A percentile compares a stretch with the other conserved stretches of the same genome.
phyloP scores from a whole-genome alignment of 2,113 vertebrate genomes.

The Brachionichthys hirsutus region DNA sequence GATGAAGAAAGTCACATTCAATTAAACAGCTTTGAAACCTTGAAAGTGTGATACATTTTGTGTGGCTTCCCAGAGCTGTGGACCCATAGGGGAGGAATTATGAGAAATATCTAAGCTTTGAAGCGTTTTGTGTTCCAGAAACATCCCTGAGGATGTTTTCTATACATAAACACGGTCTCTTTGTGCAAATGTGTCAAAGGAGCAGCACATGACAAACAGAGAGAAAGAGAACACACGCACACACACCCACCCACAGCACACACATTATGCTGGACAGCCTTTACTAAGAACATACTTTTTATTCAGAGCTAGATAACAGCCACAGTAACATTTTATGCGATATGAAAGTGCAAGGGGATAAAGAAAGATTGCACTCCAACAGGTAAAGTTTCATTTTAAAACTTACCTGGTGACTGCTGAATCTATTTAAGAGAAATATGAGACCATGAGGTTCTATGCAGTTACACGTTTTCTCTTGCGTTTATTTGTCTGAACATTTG shows the following conservation, averaged over 20 bases:
- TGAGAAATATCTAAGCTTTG: slow-evolving; percentile 20
- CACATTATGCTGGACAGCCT: not conserved
- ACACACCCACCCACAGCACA: not conserved
- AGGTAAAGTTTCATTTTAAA: not conserved
- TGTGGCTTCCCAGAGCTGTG: slow-evolving; percentile 24
- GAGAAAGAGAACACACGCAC: slow-evolving; percentile 9
- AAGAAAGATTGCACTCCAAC: not conserved
- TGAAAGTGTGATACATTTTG: slow-evolving; percentile 28
- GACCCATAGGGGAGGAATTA: slow-evolving; percentile 38
- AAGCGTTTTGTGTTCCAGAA: slow-evolving; percentile 44
- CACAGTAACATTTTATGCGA: not conserved
- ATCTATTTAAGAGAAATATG: not conserved
- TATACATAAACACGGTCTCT: slow-evolving; percentile 38
- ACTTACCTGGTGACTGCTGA: not conserved
- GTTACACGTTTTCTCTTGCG: too few relatives aligned
- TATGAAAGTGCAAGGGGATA: too few relatives aligned
- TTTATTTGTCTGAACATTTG: too few relatives aligned
- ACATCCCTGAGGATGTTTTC: slow-evolving; percentile 54
- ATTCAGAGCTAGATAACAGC: too few relatives aligned
- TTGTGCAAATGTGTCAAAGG: slow-evolving; percentile 30
- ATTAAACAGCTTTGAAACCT: slow-evolving; percentile 39
- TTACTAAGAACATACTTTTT: too few relatives aligned
- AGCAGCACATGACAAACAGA: slow-evolving; percentile 2
- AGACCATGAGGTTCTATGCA: too few relatives aligned
- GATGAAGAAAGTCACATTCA: slow-evolving; percentile 6